Base-by-base conservation (phyloP, 2,113 vertebrate species). In the Salvelinus alpinus region DNA sequence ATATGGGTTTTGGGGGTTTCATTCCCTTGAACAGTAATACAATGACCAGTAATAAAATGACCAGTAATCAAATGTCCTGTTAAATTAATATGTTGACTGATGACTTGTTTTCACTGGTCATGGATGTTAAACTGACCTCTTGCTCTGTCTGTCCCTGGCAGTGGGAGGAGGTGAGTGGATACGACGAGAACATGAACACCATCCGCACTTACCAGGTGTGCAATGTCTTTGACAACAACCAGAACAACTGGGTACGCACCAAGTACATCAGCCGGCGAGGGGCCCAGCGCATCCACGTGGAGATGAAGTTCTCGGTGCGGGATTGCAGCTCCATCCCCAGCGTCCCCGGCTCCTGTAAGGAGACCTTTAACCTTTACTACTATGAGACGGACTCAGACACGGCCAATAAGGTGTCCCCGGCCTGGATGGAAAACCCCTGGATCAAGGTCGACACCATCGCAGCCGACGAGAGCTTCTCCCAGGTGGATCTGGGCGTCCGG, bases 161-260 rank as follows among this genome's bases (percentile, higher is more conserved):
- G 97, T 99, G 97, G 97, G 97, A 99, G 89, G 97, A 99, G 83
- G 97, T 99, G 83, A 99, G 97, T 0, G 97, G 97, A 48, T 99
- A 99, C 7, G 96, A 99, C 0, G 97, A 98, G 89, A 95, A 97
- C 91, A 98, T 99, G 97, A 99, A 97, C 93, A 98, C 97, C 0
- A 99, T 99, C 77, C 94, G 97, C 69, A 99, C 97, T 0, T 99
- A 99, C 90, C 97, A 99, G 90, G 97, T 99, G 24, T 99, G 97
- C 91, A 99, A 98, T 0, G 97, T 99, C 76, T 98, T 98, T 4
- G 94, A 97, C 3, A 93, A 93, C 73, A 98, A 91, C 92, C 97
- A 99, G 87, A 99, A 99, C 90, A 99, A 99, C 93, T 99, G 97
- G 97, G 93, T 99, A 0, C 93, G 97, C 73, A 99, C 96, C 87